These are phyloP conservation scores for Taenioides sp. DNA, from an alignment of 2,797 vertebrate species.

Conservation along the genomic window DNA sequence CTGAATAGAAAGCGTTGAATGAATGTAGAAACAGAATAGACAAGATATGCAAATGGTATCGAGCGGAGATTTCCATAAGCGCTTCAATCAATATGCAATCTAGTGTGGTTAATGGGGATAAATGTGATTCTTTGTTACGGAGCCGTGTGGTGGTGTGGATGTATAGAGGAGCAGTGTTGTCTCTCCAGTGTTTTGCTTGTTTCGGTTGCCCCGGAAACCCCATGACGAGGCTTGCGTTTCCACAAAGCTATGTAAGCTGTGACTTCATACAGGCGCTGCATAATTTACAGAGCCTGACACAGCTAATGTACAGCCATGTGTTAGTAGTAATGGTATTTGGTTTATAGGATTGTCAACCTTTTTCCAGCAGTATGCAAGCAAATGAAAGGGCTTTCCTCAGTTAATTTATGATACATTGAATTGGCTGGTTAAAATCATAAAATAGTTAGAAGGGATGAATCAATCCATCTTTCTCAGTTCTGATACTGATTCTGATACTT, in stretches of 20 bases:
- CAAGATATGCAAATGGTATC: slow-evolving; percentile 55
- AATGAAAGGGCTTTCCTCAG: too few relatives aligned
- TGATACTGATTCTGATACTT: too few relatives aligned
- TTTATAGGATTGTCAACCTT: too few relatives aligned
- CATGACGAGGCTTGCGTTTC: not conserved
- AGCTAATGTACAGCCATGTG: not conserved
- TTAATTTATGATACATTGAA: too few relatives aligned
- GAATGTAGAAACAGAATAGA: slow-evolving; percentile 47
- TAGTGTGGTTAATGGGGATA: slow-evolving; percentile 60
- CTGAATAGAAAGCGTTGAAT: slow-evolving; percentile 52
- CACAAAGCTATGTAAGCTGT: slow-evolving; percentile 4
- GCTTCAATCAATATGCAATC: slow-evolving; percentile 74
- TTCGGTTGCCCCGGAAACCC: not conserved
- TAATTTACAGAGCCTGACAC: not conserved
- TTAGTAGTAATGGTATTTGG: too few relatives aligned
- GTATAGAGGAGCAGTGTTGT: not conserved
- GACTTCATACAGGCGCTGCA: not conserved
- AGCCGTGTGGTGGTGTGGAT: slow-evolving; percentile 41
- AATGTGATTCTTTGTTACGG: slow-evolving; percentile 44
- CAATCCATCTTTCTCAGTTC: too few relatives aligned
- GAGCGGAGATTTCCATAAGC: slow-evolving; percentile 69
- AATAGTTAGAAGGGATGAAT: too few relatives aligned
- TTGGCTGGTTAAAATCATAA: too few relatives aligned
- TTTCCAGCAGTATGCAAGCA: too few relatives aligned
- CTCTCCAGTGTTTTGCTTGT: slow-evolving; percentile 1